Evolutionary conservation across 2,113 vertebrate species (phyloP), one percentile per base, ranked within the genome.

Genomic region (Phyllostomus discolor): DNA sequence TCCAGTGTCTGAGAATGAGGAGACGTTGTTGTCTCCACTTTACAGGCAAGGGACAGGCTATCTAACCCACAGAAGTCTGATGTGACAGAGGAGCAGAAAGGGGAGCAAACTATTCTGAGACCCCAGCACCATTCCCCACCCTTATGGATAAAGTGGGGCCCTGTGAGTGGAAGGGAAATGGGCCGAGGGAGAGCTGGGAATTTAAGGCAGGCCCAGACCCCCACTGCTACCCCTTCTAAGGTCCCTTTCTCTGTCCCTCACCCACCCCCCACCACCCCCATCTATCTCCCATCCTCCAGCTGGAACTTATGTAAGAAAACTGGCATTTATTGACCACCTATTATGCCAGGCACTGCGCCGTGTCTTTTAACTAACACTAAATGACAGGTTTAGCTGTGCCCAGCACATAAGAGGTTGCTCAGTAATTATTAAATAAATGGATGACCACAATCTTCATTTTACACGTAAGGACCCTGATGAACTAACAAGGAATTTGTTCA

Each of bases 401-500:
- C 35, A 48, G 72, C 38, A 28, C 52, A 50, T 48, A 80, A 59
- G 15, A 89, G 69, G 59, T 69, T 85, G 59, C 67, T 96, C 52
- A 12, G 19, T 88, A 72, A 90, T 88, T 89, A 92, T 88, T 83
- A 81, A 96, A 80, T 48, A 90, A 91, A 76, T 59, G 46, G 52
- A 84, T 81, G 96, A 52, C 46, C n/a, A 38, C 52, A 41, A 48
- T 86, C 59, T 78, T 93, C 66, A 78, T 79, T 89, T 96, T 69
- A 75, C 33, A 48, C 52, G 48, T 79, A 79, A 91, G 69, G 76
- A 52, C 92, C 86, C 50, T 24, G 92, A 96, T 54, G 92, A 86
- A 64, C 80, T 78, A 0, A 0, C 9, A 0, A 22, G 46, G 52
- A 43, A 43, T 0, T 10, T 31, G 59, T 72, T 90, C 12, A 9